phyloP scores from a whole-genome alignment of 2,797 vertebrate genomes.

The Acipenser oxyrinchus region DNA sequence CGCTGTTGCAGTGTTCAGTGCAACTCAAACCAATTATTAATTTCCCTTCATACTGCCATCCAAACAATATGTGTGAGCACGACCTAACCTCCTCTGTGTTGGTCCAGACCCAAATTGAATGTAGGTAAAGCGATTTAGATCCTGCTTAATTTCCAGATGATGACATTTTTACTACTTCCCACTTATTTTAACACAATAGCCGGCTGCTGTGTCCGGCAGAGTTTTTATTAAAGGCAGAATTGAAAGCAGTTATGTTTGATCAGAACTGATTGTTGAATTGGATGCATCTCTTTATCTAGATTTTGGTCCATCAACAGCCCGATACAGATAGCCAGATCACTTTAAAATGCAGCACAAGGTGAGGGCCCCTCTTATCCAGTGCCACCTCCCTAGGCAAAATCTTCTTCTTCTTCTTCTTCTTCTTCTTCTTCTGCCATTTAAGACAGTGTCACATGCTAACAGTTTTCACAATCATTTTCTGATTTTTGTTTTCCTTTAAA shows the following conservation, averaged over 20 bases:
- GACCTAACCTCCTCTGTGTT: constrained; percentile 1
- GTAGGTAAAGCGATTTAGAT: constrained; percentile 2
- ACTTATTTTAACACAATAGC: neutral
- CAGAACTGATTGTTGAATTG: constrained; percentile 1
- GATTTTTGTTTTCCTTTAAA: too few relatives aligned
- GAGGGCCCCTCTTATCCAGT: too few relatives aligned
- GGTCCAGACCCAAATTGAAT: neutral
- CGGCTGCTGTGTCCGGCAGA: neutral
- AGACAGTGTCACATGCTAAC: too few relatives aligned
- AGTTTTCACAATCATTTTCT: too few relatives aligned
- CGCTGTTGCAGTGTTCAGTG: neutral
- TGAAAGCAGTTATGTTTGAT: constrained; percentile 4
- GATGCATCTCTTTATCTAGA: constrained; percentile 8
- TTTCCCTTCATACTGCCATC: neutral
- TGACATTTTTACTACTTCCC: neutral
- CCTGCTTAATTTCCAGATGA: neutral
- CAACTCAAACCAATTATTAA: neutral
- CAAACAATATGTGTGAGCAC: neutral
- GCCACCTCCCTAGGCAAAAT: too few relatives aligned
- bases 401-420: too few relatives aligned
- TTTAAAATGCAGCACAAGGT: neutral
- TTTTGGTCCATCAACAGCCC: neutral
- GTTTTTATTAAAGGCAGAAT: constrained; percentile 8
- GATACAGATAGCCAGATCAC: constrained; percentile 1
- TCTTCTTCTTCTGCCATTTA: too few relatives aligned